A percentile compares a stretch with the other conserved stretches of the same genome.
These are phyloP conservation scores for Drosophila athabasca DNA, from an alignment of 1,140 invertebrate genomes.

Conservation along the genomic window DNA sequence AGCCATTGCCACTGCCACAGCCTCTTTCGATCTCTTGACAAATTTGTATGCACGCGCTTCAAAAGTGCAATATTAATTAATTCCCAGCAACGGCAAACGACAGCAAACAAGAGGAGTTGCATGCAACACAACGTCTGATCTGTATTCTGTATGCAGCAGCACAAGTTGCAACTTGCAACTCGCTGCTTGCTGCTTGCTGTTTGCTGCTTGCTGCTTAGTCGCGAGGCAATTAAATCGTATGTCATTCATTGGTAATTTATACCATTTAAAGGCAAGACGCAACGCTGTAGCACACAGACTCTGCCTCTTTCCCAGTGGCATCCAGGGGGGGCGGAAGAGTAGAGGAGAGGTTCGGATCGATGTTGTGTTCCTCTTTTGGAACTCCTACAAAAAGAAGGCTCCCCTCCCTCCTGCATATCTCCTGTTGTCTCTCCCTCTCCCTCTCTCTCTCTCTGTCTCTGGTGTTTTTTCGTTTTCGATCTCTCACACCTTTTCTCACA, in stretches of 20 bases:
- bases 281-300: slow-evolving; percentile 19
- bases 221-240: slow-evolving; percentile 82
- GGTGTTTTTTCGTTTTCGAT: too few species aligned
- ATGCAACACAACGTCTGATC: slow-evolving; percentile 42
- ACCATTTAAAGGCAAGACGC: slow-evolving; percentile 72
- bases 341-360: too few species aligned
- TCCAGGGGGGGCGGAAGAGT: too few species aligned
- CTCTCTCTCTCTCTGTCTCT: too few species aligned
- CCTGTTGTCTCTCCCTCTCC: too few species aligned
- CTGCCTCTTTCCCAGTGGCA: too few species aligned
- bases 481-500: too few species aligned
- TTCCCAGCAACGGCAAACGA: slow-evolving; percentile 66
- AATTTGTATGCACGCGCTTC: slow-evolving; percentile 83
- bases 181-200: slow-evolving; percentile 50
- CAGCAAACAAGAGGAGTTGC: slow-evolving; percentile 22
- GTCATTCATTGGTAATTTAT: slow-evolving; percentile 84
- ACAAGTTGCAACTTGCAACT: slow-evolving; percentile 45
- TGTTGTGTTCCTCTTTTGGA: too few species aligned
- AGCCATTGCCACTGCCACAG: slow-evolving; percentile 4
- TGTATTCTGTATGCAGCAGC: slow-evolving; percentile 39
- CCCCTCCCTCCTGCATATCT: too few species aligned
- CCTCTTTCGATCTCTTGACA: slow-evolving; percentile 58
- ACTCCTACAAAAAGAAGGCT: too few species aligned
- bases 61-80: slow-evolving; percentile 83
- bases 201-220: slow-evolving; percentile 60